These are phyloP conservation scores for Oreochromis niloticus DNA, from an alignment of 2,113 vertebrate species.

Conservation along the genomic window DNA sequence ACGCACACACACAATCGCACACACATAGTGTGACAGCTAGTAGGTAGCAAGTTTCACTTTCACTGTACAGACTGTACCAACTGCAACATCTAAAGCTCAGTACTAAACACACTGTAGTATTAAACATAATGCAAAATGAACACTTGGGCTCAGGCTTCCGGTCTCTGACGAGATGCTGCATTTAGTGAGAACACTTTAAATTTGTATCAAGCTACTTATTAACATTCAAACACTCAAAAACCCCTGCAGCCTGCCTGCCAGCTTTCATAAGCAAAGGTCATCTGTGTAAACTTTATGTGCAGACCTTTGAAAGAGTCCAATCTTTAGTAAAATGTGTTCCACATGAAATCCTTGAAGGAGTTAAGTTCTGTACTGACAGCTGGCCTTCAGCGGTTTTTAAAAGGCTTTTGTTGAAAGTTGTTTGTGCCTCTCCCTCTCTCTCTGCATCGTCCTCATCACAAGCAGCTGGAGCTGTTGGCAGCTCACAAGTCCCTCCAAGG, in stretches of 20 bases:
- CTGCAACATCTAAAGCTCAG: background rate
- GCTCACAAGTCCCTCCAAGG: slow-evolving; percentile 77
- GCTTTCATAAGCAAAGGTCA: background rate
- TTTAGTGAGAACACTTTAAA: background rate
- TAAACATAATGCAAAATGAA: background rate
- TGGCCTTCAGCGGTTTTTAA: background rate
- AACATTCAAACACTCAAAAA: background rate
- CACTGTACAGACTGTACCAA: background rate
- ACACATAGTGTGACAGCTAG: background rate
- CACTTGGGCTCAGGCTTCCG: background rate
- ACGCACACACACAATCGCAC: background rate
- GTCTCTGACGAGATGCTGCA: background rate
- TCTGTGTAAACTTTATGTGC: background rate
- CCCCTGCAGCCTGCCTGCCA: background rate
- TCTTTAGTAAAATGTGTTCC: background rate
- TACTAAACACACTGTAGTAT: background rate
- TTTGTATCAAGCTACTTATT: background rate
- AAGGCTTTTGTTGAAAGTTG: background rate
- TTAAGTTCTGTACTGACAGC: background rate
- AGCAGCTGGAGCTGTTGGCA: slow-evolving; percentile 59
- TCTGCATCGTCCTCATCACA: background rate
- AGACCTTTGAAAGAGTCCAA: background rate
- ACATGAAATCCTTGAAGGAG: background rate
- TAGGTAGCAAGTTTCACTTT: background rate
- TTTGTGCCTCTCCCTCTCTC: background rate